Evolutionary conservation across 2,797 vertebrate species (phyloP).

Genomic region (Gobionotothen gibberifrons): DNA sequence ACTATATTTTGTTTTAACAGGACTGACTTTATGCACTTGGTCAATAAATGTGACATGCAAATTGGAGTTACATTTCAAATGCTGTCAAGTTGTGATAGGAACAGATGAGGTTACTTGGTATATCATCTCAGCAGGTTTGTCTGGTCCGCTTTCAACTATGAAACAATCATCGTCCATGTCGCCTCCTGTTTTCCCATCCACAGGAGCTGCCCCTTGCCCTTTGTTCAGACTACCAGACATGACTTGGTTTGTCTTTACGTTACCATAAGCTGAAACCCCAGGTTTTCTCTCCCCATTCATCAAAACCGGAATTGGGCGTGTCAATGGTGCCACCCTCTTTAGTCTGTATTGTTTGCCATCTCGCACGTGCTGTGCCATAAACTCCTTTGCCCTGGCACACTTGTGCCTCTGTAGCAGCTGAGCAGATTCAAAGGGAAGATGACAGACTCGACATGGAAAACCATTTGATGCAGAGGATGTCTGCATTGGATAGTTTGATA

Average conservation of each 20-base stretch:
- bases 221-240: constrained; percentile 41
- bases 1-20: constrained; percentile 17
- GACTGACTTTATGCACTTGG: constrained; percentile 29
- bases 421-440: constrained; percentile 65
- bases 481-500: neutral
- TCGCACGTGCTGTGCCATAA: constrained; percentile 67
- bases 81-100: constrained; percentile 74
- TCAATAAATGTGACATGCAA: constrained; percentile 49
- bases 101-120: constrained; percentile 79
- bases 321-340: constrained; percentile 22
- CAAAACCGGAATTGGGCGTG: constrained; percentile 26
- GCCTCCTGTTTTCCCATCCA: constrained; percentile 30
- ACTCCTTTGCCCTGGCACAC: constrained; percentile 74
- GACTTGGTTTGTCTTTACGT: constrained; percentile 37
- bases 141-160: constrained; percentile 73
- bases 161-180: constrained; percentile 77
- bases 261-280: constrained; percentile 21
- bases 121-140: constrained; percentile 77
- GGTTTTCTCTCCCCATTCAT: constrained; percentile 58
- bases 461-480: neutral
- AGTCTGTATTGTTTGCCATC: constrained; percentile 46
- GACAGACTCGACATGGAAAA: constrained; percentile 72
- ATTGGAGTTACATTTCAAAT: constrained; percentile 9
- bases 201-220: constrained; percentile 3
- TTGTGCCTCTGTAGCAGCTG: constrained; percentile 80